phyloP scores from a whole-genome alignment of 2,113 vertebrate genomes.

The Narcine bancroftii region DNA sequence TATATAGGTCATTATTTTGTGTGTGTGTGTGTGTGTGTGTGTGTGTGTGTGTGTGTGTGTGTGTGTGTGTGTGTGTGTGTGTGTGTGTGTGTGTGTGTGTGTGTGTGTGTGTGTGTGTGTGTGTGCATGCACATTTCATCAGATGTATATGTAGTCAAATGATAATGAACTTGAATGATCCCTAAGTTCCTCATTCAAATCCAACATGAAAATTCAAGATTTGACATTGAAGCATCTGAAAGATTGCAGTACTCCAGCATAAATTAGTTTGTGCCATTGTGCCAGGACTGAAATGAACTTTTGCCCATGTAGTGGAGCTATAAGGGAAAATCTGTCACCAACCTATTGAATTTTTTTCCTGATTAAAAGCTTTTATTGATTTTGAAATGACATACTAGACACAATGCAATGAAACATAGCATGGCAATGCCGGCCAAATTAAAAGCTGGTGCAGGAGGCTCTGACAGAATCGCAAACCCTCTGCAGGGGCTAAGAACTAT shows the following conservation, averaged over 20 bases:
- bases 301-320: not conserved
- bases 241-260: not conserved
- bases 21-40: too few species aligned
- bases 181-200: not conserved
- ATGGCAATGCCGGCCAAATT: not conserved
- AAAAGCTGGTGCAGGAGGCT: not conserved
- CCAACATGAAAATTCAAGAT: not conserved
- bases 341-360: slow-evolving; percentile 21
- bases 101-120: too few species aligned
- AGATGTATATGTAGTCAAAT: too few species aligned
- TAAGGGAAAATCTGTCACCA: slow-evolving; percentile 14
- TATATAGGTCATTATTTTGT: too few species aligned
- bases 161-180: too few species aligned
- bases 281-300: not conserved
- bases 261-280: not conserved
- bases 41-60: too few species aligned
- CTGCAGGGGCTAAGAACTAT: not conserved
- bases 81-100: too few species aligned
- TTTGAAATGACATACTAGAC: slow-evolving; percentile 9
- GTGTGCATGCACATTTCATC: too few species aligned
- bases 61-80: too few species aligned
- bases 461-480: not conserved
- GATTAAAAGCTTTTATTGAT: slow-evolving; percentile 29
- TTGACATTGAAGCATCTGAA: not conserved
- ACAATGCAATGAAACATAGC: not conserved